Evolutionary conservation across 2,113 vertebrate species (phyloP).

Genomic region (Campylomormyrus numenius): DNA sequence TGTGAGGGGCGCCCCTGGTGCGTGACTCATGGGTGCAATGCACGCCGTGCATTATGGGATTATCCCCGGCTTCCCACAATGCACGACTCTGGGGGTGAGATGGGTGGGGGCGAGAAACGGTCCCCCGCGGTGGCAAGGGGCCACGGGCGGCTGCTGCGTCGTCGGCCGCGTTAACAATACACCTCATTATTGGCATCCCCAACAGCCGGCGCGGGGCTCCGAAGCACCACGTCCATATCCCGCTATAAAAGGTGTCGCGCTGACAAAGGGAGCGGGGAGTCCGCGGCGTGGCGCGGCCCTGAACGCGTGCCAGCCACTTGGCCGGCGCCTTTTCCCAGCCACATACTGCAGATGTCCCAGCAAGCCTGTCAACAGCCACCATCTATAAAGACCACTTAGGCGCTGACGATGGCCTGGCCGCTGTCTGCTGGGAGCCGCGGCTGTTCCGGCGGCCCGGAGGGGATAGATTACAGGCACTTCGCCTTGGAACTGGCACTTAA

Average conservation of each 20-base stretch:
- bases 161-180: conserved; percentile 53
- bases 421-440: conserved; percentile 28
- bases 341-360: conserved; percentile 54
- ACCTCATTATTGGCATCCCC: conserved; percentile 53
- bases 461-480: conserved; percentile 7
- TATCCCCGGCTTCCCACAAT: neutral
- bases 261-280: conserved; percentile 42
- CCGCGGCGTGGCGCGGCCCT: conserved; percentile 38
- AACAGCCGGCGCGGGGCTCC: conserved; percentile 36
- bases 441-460: neutral
- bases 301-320: conserved; percentile 51
- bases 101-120: neutral
- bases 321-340: conserved; percentile 40
- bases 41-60: neutral
- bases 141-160: conserved; percentile 7
- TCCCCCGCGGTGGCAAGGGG: conserved; percentile 33
- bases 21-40: neutral
- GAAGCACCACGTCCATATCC: conserved; percentile 48
- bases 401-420: conserved; percentile 18
- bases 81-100: conserved; percentile 14
- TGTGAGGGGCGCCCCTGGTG: neutral
- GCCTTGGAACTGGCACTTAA: neutral
- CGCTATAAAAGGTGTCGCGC: conserved; percentile 41
- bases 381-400: conserved; percentile 34
- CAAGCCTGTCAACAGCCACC: conserved; percentile 42